A percentile compares a stretch with the other conserved stretches of the same genome.
phyloP scores from a whole-genome alignment of 2,113 vertebrate species.

The Actenoides lindsayi region DNA sequence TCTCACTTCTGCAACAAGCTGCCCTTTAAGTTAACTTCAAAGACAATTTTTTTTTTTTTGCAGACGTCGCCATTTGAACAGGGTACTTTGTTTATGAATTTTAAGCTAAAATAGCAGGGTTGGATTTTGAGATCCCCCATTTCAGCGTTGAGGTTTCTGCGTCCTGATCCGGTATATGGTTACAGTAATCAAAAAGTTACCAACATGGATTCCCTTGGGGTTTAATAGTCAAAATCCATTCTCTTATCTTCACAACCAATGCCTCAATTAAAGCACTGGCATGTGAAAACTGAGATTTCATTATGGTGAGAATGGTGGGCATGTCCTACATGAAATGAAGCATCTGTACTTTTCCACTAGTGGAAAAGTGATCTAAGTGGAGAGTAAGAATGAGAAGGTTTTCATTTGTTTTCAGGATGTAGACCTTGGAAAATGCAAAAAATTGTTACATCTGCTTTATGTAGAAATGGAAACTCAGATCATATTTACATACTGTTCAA shows the following conservation, averaged over 20 bases:
- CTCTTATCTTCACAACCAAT: neutral
- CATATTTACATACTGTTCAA: neutral
- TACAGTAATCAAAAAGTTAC: neutral
- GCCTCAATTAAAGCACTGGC: neutral
- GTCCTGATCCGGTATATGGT: neutral
- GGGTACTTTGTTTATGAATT: neutral
- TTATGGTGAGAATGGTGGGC: too few species aligned
- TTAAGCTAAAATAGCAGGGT: neutral
- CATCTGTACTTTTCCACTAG: neutral
- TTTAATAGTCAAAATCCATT: neutral
- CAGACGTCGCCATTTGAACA: neutral
- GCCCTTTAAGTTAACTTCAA: neutral
- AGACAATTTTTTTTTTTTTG: neutral
- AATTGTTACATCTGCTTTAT: neutral
- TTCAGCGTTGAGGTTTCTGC: neutral
- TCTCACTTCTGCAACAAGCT: neutral
- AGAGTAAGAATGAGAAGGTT: neutral
- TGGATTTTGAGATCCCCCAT: neutral
- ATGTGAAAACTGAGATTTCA: neutral
- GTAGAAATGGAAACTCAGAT: neutral
- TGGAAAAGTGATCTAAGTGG: neutral
- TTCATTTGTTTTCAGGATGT: neutral
- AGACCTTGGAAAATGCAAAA: neutral
- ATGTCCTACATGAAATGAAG: fast-evolving
- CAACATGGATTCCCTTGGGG: too few species aligned